Conservation (phyloP, 2,797 vertebrate genomes). For the Pristis pectinata region DNA sequence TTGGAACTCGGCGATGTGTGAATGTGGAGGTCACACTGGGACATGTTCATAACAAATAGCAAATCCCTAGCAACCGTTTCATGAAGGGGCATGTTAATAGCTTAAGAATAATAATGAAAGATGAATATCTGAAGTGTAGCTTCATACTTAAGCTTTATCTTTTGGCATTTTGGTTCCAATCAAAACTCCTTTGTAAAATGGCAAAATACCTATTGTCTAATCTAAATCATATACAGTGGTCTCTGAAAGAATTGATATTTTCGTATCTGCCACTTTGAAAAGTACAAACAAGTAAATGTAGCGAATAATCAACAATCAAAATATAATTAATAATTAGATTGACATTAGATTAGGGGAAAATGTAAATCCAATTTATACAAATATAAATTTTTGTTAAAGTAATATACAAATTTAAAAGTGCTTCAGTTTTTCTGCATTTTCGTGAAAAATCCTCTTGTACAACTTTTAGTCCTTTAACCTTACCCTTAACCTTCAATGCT, state of each 20-base stretch:
- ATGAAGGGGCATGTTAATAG: neutral
- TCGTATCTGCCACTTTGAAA: neutral
- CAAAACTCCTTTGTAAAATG: neutral
- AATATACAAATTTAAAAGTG: neutral
- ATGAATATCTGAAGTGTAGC: neutral
- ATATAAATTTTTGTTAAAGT: neutral
- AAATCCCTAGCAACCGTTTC: neutral
- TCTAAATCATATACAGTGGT: neutral
- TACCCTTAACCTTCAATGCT: neutral
- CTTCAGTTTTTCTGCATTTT: neutral
- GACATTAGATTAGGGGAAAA: neutral
- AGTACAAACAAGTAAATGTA: neutral
- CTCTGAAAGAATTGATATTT: neutral
- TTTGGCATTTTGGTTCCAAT: neutral
- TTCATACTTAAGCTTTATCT: neutral
- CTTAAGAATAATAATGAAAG: neutral
- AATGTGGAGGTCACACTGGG: neutral
- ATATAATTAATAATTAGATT: neutral
- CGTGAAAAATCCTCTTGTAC: neutral
- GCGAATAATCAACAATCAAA: neutral
- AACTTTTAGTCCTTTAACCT: neutral
- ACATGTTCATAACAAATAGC: neutral
- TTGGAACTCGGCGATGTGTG: neutral
- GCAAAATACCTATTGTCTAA: neutral
- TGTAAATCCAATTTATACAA: neutral